These are phyloP conservation scores for Galerucella nymphaeae DNA, from an alignment of 2,888 invertebrate species.

Conservation along the genomic window DNA sequence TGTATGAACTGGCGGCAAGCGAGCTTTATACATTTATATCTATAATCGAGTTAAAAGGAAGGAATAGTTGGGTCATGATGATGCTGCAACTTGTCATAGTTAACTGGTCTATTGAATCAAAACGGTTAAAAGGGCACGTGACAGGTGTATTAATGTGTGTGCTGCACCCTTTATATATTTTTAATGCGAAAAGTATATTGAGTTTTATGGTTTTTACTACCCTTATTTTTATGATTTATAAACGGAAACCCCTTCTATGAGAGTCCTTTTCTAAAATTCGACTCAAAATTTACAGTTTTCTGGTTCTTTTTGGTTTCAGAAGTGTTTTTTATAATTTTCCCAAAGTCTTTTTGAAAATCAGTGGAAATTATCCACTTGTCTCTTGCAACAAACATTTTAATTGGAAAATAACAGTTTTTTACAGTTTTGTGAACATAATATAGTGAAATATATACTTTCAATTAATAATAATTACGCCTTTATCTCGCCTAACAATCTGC, in stretches of 20 bases:
- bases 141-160: constrained; percentile 51
- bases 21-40: neutral
- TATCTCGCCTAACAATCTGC: constrained; percentile 41
- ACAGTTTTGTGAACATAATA: constrained; percentile 30
- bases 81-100: constrained; percentile 56
- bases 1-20: constrained; percentile 8
- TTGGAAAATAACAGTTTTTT: constrained; percentile 38
- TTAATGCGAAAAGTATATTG: no score
- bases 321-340: no score
- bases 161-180: no score
- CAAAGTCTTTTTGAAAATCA: no score
- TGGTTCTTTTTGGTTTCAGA: no score
- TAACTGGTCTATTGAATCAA: constrained; percentile 56
- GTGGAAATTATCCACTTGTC: neutral
- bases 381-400: constrained; percentile 13
- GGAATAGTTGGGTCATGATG: constrained; percentile 47
- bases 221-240: no score
- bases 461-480: constrained; percentile 39
- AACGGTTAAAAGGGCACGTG: constrained; percentile 49
- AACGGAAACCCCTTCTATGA: no score
- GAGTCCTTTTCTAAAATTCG: no score
- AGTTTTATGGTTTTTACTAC: neutral
- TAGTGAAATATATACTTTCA: constrained; percentile 26
- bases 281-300: no score
- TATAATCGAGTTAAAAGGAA: constrained; percentile 11